Evolutionary conservation across 53 echinoderm and acorn worm species (phyloP), one percentile per base, ranked within the genome.

Genomic region (Paelopatides confundens): DNA sequence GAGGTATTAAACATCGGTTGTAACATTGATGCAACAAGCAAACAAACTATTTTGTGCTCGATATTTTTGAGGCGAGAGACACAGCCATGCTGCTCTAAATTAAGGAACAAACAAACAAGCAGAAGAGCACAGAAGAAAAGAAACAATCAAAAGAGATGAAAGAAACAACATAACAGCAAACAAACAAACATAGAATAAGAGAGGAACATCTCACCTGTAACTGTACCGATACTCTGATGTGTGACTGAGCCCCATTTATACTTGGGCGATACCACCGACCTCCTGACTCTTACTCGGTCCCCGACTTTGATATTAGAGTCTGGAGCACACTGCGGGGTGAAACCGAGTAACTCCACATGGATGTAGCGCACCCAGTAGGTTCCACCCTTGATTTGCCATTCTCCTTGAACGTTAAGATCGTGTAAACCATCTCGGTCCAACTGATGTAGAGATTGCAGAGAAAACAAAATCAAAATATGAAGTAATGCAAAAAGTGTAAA

Each of bases 341-440:
- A 93, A 2, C 97, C 97, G 1, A 95, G 93, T 63, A 97, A 88
- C 79, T 97, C 97, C 3, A 97, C 97, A 62, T 97, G 97, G 88
- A 97, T 97, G 94, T 97, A 97, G 1, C 97, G 91, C n/a, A 97
- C 97, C 97, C 97, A 97, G 92, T 97, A 97, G 26, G 97, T 97
- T 1, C 97, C 97, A 4, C 93, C 95, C 71, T 95, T 97, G 53
- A 94, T 93, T 82, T 97, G 97, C 97, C 97, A 97, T 15, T 97
- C 97, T 4, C 94, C 95, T 85, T 97, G 97, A 27, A 97, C 97
- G 63, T 97, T 97, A 5, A 97, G 95, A 71, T 97, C 97, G 77
- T 97, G 97, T 0, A 97, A 89, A 28, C 97, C 97, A 64, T 97
- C 97, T 36, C 97, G 93, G 62, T 97, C 97, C 78, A 97, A 87